Base-by-base conservation (phyloP, 1,140 invertebrate genomes). In the Cataglyphis hispanica region DNA sequence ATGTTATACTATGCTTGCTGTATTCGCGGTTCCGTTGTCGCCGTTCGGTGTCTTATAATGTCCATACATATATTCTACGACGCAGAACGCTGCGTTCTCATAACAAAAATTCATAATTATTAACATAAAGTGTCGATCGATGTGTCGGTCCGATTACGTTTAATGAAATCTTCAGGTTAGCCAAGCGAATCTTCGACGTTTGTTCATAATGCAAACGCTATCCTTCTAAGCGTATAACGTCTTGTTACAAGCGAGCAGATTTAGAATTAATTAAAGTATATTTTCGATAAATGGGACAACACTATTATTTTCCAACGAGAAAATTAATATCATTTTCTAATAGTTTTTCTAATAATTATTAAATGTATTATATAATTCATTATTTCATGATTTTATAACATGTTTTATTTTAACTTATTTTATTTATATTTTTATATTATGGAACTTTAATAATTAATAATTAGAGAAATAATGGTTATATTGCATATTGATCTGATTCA, bases 1-100 rank as follows among this genome's bases (percentile, higher is more conserved):
- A 94, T 94, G 93, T 93, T 94, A 94, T 92, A 93, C 91, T 93
- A 93, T 90, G 92, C 91, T 34, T 70, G 85, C 70, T 89, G 66
- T 89, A 87, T 78, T 87, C 86, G 87, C 67, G 37, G 80, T 87
- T 87, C 86, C 70, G 78, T 83, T 72, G 75, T 76, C 76, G 69
- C 27, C 60, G 69, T 53, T 81, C 46, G 88, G 72, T 89, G 81
- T 85, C 83, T 92, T 92, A n/a, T n/a, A 91, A 92, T 93, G 90
- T 86, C 87, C 86, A 85, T 91, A 91, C 87, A 90, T 87, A 91
- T n/a, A n/a, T n/a, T n/a, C 66, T 78, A 76, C 63, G 70, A 22
- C 37, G 25, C n/a, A 10, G 3, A 31, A 31, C 8, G 53, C n/a
- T 58, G 78, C 56, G 86, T 66, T 50, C 67, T 84, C 86, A 64